phyloP scores from a whole-genome alignment of 2,113 vertebrate genomes.

The Sebastes fasciatus region DNA sequence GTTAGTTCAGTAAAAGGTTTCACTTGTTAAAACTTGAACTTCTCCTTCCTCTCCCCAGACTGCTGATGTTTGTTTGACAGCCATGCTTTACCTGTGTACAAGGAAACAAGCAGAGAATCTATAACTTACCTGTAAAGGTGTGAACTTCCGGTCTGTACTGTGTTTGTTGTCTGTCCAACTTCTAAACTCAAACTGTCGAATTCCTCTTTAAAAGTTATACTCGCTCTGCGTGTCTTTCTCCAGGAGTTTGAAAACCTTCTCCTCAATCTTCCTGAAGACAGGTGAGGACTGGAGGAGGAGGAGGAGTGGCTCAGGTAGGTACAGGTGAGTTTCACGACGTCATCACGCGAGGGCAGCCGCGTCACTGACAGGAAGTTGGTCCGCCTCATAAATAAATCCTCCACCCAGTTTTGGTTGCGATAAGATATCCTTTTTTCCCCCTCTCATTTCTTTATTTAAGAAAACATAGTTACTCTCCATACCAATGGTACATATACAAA shows the following conservation, averaged over 20 bases:
- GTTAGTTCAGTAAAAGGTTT: background rate
- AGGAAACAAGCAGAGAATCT: too few relatives aligned
- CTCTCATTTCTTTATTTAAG: background rate
- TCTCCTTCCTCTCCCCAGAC: too few relatives aligned
- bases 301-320: too few relatives aligned
- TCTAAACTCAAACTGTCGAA: background rate
- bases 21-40: background rate
- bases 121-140: conserved; percentile 68
- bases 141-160: background rate
- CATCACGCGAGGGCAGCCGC: conserved; percentile 33
- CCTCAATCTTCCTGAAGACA: conserved; percentile 45
- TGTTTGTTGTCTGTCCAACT: background rate
- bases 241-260: conserved; percentile 1
- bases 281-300: conserved; percentile 52
- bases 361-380: conserved; percentile 14
- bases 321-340: conserved; percentile 78
- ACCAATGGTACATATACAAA: too few relatives aligned
- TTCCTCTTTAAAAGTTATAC: background rate
- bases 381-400: background rate
- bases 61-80: too few relatives aligned
- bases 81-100: background rate
- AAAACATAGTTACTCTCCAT: too few relatives aligned
- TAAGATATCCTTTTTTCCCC: background rate
- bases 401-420: conserved; percentile 19
- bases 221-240: background rate